A percentile compares a stretch with the other conserved stretches of the same genome.
These are phyloP conservation scores for Cynoglossus semilaevis DNA, from an alignment of 2,113 vertebrate species.

Conservation along the genomic window DNA sequence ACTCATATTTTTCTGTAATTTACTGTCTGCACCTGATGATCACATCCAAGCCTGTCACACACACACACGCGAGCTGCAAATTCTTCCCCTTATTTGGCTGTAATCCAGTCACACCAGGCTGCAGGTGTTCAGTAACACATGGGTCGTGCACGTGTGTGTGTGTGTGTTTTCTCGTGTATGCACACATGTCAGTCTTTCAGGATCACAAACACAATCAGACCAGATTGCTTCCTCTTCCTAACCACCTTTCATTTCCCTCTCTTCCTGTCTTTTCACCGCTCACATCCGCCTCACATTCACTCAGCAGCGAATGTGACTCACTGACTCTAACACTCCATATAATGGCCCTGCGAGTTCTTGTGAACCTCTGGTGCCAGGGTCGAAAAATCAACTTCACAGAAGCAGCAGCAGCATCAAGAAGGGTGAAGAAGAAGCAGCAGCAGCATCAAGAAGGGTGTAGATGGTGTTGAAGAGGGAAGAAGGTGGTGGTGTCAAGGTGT, in stretches of 20 bases:
- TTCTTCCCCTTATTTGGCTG: conserved; percentile 14
- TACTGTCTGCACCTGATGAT: no score
- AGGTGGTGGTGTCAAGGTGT: no score
- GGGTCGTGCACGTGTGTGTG: conserved; percentile 1
- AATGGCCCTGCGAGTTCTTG: conserved; percentile 38
- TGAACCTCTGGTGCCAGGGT: conserved; percentile 46
- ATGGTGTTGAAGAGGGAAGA: no score
- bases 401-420: no score
- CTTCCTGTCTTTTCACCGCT: conserved; percentile 1
- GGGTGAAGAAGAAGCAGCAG: no score
- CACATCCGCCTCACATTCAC: neutral
- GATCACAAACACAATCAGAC: neutral
- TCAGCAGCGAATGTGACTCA: conserved; percentile 56
- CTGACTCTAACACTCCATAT: conserved; percentile 49
- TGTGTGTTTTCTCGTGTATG: neutral
- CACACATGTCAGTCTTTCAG: conserved; percentile 6
- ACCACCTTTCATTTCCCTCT: neutral
- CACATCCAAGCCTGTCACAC: conserved; percentile 43
- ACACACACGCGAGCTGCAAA: conserved; percentile 34
- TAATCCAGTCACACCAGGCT: conserved; percentile 5
- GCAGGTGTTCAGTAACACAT: conserved; percentile 29
- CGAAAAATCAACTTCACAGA: no score
- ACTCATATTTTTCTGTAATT: no score
- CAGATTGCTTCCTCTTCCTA: neutral
- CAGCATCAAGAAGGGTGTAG: no score